Conservation (phyloP, 2,888 invertebrate species). For the Ichneumon xanthorius region DNA sequence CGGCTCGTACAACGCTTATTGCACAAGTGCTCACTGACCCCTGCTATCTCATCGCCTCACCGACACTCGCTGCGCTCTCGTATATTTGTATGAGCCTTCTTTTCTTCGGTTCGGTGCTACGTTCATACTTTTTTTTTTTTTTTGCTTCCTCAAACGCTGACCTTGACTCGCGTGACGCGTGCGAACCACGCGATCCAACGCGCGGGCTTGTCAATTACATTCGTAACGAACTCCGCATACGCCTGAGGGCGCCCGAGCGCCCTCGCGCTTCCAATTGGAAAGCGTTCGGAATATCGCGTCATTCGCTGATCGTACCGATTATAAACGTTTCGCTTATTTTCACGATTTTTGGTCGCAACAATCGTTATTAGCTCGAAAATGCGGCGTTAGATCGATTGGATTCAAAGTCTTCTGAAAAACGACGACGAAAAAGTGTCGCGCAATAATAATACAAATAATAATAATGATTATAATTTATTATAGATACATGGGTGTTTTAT, state of each 20-base stretch:
- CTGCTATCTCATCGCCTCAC: background rate
- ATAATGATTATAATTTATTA: no score
- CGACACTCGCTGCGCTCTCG: background rate
- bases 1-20: background rate
- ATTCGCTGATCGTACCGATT: background rate
- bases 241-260: background rate
- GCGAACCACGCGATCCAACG: conserved; percentile 6
- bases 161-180: conserved; percentile 21
- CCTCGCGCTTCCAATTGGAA: conserved; percentile 9
- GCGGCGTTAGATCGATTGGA: background rate
- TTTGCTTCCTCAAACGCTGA: conserved; percentile 4
- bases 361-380: background rate
- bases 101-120: background rate
- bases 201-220: conserved; percentile 4
- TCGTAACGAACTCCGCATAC: conserved; percentile 7
- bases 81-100: background rate
- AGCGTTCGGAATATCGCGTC: background rate
- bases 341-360: background rate
- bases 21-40: conserved; percentile 10
- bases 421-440: no score
- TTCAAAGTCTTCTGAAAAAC: no score
- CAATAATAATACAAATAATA: no score
- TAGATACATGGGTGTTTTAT: no score
- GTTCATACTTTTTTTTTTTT: background rate
- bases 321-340: background rate